Base-by-base conservation (phyloP, 2,113 vertebrate species). In the Nothobranchius furzeri region DNA sequence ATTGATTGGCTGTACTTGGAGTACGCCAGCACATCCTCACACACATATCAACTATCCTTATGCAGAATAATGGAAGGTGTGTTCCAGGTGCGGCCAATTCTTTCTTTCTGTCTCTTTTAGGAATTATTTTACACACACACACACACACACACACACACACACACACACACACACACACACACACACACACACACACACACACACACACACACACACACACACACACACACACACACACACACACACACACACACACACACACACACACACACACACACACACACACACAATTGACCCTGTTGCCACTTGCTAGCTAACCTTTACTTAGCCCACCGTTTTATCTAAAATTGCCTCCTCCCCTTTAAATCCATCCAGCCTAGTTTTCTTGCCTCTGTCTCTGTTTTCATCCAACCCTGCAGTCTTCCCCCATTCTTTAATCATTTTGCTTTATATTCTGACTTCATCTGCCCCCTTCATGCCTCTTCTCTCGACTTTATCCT, bases 1-100 rank as follows among this genome's bases (percentile, higher is more conserved):
- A 90, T 90, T 80, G 88, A 90, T 88, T 77, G 53, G 37, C 54
- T 73, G 30, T 30, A 12, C 66, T 65, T 70, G 53, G n/a, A 8
- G 52, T 42, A 52, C 52, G 64, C 57, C 40, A 64, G 24, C 51
- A 24, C 46, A 68, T 61, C 49, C 51, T 45, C 59, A 37, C 30
- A 0, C 45, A 54, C 42, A 24, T 42, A 37, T 51, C 55, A 45
- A 6, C 64, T 55, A 14, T 47, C 10, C n/a, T 1, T 25, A 30
- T 43, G 40, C 47, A 60, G 66, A 70, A 78, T 20, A 54, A 17
- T 56, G 54, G 20, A 50, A 72, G 9, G n/a, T 17, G 35, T 46
- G 60, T 54, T 30, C 40, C 46, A 36, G 25, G 42, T 17, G 58
- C 60, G 70, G 66, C 8, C 5, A 30, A 70, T 37, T 76, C 46